Base-by-base conservation (phyloP, 2,113 vertebrate species). In the Varanus salvator region DNA sequence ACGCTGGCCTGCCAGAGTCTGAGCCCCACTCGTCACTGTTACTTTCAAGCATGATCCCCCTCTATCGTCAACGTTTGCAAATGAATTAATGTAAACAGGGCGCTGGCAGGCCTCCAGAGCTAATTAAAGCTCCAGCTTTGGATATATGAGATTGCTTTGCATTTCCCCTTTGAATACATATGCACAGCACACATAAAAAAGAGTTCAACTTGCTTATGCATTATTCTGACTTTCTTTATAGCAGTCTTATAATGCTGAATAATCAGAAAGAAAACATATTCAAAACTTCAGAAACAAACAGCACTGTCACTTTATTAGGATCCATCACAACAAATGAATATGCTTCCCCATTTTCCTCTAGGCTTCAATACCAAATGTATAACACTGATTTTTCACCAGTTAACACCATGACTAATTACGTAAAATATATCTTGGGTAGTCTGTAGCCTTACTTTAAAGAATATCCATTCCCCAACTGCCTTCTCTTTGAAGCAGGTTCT, bases 41-140 rank as follows among this genome's bases (percentile, higher is more conserved):
- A 93, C 91, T 96, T 97, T 96, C 96, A 95, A 93, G 88, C 94
- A 93, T 54, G 25, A 94, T 87, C 92, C 64, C 50, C 31, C 76
- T 84, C 90, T 87, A 87, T 91, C 95, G 52, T 76, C 92, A 86
- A 38, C 94, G 90, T 88, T 94, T 60, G 95, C 91, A 92, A 94
- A 94, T 77, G 85, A 94, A 94, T 64, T 64, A 64, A 64, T 94
- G 85, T 92, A 95, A 95, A 84, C 78, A 87, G 85, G 75, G 87
- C 11, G 19, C 64, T 92, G 95, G 89, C 89, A 84, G 88, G 90
- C 94, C 31, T 95, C 90, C 85, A 94, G 90, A 94, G 94, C 93
- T 95, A 95, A 95, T 92, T 96, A 95, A 93, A 94, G 89, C 85
- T 93, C 87, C 91, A 81, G 15, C 93, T 92, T 95, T 95, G 80